Conservation (phyloP, 2,888 invertebrate genomes). For the Pecten maximus region DNA sequence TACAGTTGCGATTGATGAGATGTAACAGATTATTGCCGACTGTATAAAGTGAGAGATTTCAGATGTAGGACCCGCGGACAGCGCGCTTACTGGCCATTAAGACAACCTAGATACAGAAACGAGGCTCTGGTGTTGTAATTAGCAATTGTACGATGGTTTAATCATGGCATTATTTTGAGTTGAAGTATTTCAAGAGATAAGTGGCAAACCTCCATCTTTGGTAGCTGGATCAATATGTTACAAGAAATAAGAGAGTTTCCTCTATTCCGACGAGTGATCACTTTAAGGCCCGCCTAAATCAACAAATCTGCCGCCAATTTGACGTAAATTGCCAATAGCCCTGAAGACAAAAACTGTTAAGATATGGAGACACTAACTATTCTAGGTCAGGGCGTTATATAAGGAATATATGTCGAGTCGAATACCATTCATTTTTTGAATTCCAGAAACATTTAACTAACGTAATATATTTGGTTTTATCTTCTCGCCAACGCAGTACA, state of each 20-base stretch:
- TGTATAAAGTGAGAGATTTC: not conserved
- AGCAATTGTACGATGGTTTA: not conserved
- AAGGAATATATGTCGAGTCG: not conserved
- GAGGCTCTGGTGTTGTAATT: conserved; percentile 1
- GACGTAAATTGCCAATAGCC: conserved; percentile 11
- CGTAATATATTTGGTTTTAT: too few species aligned
- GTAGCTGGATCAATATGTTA: not conserved
- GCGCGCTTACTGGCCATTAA: not conserved
- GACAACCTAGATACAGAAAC: not conserved
- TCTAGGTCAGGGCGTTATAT: not conserved
- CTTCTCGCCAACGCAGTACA: too few species aligned
- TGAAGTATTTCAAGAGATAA: conserved; percentile 33
- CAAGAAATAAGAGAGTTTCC: not conserved
- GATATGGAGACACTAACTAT: not conserved
- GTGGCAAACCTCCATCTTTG: not conserved
- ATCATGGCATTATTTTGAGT: conserved; percentile 23
- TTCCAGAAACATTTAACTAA: not conserved
- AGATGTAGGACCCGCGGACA: not conserved
- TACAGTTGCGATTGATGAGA: not conserved
- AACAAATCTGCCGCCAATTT: conserved; percentile 31
- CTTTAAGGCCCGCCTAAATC: not conserved
- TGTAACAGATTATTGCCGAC: not conserved
- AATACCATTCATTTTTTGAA: not conserved
- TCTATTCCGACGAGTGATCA: not conserved
- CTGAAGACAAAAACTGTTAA: not conserved